Evolutionary conservation across 2,888 invertebrate genomes (phyloP).

Genomic region (Acleris literana): DNA sequence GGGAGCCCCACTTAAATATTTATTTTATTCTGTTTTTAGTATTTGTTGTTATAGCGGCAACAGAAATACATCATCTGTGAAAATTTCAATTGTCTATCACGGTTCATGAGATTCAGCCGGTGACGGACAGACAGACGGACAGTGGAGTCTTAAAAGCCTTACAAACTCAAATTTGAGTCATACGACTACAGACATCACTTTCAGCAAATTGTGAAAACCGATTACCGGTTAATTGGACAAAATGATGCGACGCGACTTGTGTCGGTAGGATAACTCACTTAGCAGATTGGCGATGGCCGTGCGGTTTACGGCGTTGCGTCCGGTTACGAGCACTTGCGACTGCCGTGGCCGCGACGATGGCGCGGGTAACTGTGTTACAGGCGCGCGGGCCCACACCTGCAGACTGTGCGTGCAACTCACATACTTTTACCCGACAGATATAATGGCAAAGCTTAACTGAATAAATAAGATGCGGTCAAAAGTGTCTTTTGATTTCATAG

Average conservation of each 20-base stretch:
- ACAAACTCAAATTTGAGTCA: no score
- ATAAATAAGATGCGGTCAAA: neutral
- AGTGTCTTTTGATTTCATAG: neutral
- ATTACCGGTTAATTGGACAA: neutral
- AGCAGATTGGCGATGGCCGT: constrained; percentile 32
- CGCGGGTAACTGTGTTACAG: constrained; percentile 28
- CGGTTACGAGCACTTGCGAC: constrained; percentile 26
- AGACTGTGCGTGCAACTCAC: neutral
- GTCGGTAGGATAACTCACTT: constrained; percentile 30
- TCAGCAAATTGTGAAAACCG: neutral
- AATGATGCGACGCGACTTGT: constrained; percentile 12
- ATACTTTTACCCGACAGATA: neutral
- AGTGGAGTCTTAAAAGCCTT: no score
- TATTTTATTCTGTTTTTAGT: no score
- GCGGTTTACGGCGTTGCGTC: constrained; percentile 20
- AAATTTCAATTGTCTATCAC: no score
- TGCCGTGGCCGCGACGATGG: constrained; percentile 24
- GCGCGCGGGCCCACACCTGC: neutral
- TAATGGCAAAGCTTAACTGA: neutral
- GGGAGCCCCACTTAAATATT: no score
- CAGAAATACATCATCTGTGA: no score
- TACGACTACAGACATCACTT: no score
- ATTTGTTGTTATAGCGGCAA: no score
- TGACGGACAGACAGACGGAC: no score
- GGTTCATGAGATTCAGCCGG: no score